A percentile compares a stretch with the other conserved stretches of the same genome.
These are phyloP conservation scores for Phoxinus dragarum DNA, from an alignment of 2,797 vertebrate genomes.

Conservation along the genomic window DNA sequence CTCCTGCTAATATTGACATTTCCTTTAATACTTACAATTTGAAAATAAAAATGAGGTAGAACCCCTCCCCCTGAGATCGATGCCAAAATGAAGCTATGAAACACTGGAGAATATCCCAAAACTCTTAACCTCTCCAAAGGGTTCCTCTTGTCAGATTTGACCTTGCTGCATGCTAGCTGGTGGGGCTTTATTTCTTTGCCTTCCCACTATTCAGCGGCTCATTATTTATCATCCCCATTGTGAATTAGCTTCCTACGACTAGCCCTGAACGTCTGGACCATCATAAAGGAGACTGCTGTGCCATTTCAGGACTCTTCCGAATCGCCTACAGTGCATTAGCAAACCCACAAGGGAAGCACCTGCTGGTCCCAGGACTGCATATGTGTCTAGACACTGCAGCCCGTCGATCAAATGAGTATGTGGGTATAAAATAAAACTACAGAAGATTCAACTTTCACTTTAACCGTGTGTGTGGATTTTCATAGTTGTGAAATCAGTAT, in stretches of 20 bases:
- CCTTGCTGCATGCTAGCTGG: conserved; percentile 37
- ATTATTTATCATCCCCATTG: conserved; percentile 27
- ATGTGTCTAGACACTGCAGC: conserved; percentile 69
- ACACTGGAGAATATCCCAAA: conserved; percentile 22
- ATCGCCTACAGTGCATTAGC: conserved; percentile 69
- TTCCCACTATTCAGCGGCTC: conserved; percentile 31
- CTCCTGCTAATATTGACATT: not conserved
- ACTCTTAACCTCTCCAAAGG: conserved; percentile 36
- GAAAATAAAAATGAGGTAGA: conserved; percentile 45
- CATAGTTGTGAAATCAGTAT: not conserved
- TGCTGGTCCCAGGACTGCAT: conserved; percentile 63
- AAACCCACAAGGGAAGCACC: conserved; percentile 68
- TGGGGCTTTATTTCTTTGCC: conserved; percentile 55
- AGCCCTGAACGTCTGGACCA: conserved; percentile 66
- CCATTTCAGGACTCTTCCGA: conserved; percentile 73
- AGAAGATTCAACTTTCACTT: conserved; percentile 16
- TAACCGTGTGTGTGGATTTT: not conserved
- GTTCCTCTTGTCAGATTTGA: conserved; percentile 35
- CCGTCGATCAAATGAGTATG: conserved; percentile 71
- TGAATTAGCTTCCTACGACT: conserved; percentile 23
- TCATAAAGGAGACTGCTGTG: conserved; percentile 67
- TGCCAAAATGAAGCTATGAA: conserved; percentile 6
- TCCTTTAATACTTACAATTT: not conserved
- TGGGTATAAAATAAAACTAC: conserved; percentile 66
- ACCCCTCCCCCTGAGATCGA: conserved; percentile 6